Base-by-base conservation (phyloP, 2,797 vertebrate species). In the Uromys caudimaculatus region DNA sequence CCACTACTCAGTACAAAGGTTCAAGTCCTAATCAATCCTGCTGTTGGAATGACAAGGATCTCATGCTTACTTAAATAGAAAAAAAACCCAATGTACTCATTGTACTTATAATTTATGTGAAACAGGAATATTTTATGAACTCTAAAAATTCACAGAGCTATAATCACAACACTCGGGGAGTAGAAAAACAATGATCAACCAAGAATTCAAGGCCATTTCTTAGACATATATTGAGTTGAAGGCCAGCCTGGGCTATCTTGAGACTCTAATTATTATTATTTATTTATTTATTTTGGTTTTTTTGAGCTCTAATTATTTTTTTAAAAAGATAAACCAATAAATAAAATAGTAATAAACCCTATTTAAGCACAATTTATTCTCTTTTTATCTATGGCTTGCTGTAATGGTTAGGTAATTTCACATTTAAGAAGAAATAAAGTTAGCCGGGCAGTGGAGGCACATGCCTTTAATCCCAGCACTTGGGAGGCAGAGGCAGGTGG, bases 341-440 rank as follows among this genome's bases (percentile, higher is more conserved):
- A 62, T 83, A 83, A 60, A 62, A 83, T 83, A 44, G 38, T 83
- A 83, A 83, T 83, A 62, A 83, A 3, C 6, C 52, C 38, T 13
- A 2, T 75, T 90, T 96, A 92, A 50, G 73, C 50, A 94, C 35
- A 93, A 88, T 94, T 82, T 96, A 11, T 95, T 94, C 52, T 92
- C 19, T 85, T 90, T 21, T 35, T 64, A 62, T 19, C 60, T 94
- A 21, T 93, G 29, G 16, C 41, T 83, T 87, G 95, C 47, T 77
- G 52, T 38, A 90, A 56, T 29, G 73, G 12, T 85, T 54, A 91
- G 23, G 29, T 89, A 94, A 89, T 32, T 75, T 86, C 71, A 19
- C 12, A 87, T 67, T 71, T 60, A 91, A 91, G 79, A 84, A 94
- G 52, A 89, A 16, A n/a, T n/a, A n/a, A n/a, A n/a, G n/a, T n/a